phyloP scores from a whole-genome alignment of 2,888 invertebrate species.

The Digitonthophagus gazella region DNA sequence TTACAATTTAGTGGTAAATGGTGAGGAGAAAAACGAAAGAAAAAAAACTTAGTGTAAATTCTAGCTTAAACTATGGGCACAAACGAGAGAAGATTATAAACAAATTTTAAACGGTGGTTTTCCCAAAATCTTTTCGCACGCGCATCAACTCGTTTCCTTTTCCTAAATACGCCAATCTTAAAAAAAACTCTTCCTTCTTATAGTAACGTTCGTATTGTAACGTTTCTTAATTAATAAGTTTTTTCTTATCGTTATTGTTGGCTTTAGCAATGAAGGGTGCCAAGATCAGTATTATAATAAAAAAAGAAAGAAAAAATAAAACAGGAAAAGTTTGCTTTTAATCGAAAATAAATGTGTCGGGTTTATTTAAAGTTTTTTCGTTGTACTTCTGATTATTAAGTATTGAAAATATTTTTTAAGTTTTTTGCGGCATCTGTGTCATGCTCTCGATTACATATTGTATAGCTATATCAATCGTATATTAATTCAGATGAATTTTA shows the following conservation, averaged over 20 bases:
- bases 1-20: background rate
- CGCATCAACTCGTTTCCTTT: background rate
- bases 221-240: slow-evolving; percentile 7
- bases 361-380: background rate
- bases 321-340: slow-evolving; percentile 25
- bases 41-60: slow-evolving; percentile 41
- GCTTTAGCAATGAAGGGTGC: slow-evolving; percentile 40
- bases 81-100: slow-evolving; percentile 39
- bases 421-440: slow-evolving; percentile 41
- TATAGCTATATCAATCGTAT: slow-evolving; percentile 49
- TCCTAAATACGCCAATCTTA: background rate
- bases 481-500: slow-evolving; percentile 58
- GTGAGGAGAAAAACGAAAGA: background rate
- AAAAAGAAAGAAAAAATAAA: slow-evolving; percentile 31
- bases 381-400: slow-evolving; percentile 30
- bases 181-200: slow-evolving; percentile 17
- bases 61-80: slow-evolving; percentile 56
- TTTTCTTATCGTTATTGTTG: slow-evolving; percentile 7
- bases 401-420: slow-evolving; percentile 31
- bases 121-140: slow-evolving; percentile 42
- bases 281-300: slow-evolving; percentile 48
- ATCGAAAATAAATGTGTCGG: slow-evolving; percentile 18
- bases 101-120: slow-evolving; percentile 47
- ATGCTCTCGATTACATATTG: slow-evolving; percentile 49
- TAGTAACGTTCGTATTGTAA: background rate